These are phyloP conservation scores for Drosophila koepferae DNA, from an alignment of 2,888 invertebrate genomes.

Conservation along the genomic window DNA sequence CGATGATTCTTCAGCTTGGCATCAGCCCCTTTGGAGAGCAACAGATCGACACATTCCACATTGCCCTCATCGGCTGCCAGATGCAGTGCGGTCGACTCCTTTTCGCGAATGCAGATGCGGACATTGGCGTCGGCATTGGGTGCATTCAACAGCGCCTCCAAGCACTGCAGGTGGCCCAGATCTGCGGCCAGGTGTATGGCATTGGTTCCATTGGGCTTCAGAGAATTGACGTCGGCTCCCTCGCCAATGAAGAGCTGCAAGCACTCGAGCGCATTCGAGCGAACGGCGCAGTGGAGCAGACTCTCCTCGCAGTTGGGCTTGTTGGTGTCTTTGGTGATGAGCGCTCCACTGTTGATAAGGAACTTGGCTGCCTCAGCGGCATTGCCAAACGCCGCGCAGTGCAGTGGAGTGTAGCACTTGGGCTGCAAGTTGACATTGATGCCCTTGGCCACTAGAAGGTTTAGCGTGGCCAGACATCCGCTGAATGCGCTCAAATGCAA, in stretches of 20 bases:
- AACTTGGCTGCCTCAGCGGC: conserved; percentile 92
- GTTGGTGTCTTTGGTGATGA: conserved; percentile 89
- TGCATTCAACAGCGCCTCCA: conserved; percentile 90
- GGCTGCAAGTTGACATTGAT: conserved; percentile 89
- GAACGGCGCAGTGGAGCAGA: conserved; percentile 93
- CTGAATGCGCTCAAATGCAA: conserved; percentile 92
- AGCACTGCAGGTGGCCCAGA: conserved; percentile 90
- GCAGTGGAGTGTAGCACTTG: conserved; percentile 92
- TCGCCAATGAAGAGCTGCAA: conserved; percentile 90
- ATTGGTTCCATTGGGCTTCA: conserved; percentile 91
- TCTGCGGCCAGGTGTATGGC: conserved; percentile 93
- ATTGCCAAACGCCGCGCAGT: conserved; percentile 96
- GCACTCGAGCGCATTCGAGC: conserved; percentile 93
- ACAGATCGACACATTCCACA: conserved; percentile 91
- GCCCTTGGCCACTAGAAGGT: conserved; percentile 89
- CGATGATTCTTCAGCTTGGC: conserved; percentile 91
- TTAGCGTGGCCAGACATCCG: conserved; percentile 90
- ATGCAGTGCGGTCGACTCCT: conserved; percentile 92
- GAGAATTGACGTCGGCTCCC: conserved; percentile 91
- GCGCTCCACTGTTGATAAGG: conserved; percentile 90
- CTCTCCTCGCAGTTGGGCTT: conserved; percentile 90
- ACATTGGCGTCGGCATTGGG: conserved; percentile 90
- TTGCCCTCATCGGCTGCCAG: conserved; percentile 95
- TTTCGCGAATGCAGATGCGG: conserved; percentile 89
- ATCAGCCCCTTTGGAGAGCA: conserved; percentile 91